These are phyloP conservation scores for Boloria selene DNA, from an alignment of 2,888 invertebrate species.

Conservation along the genomic window DNA sequence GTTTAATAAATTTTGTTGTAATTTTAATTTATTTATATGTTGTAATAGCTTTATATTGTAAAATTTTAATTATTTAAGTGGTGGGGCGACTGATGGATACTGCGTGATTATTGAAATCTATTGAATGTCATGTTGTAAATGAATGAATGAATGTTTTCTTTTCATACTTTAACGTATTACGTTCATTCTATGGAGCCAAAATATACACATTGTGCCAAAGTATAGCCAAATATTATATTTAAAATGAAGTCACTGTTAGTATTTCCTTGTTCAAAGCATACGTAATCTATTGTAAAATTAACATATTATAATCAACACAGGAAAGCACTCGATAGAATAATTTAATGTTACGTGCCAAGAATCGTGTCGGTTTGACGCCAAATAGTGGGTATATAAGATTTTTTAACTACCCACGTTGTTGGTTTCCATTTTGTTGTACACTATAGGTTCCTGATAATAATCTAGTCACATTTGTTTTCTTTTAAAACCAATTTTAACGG, in stretches of 20 bases:
- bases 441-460: conserved; percentile 10
- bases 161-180: not conserved
- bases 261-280: conserved; percentile 36
- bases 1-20: conserved; percentile 12
- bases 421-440: conserved; percentile 16
- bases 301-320: conserved; percentile 31
- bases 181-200: conserved; percentile 8
- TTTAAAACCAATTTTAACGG: not conserved
- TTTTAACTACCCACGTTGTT: conserved; percentile 7
- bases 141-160: conserved; percentile 15
- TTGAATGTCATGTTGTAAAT: conserved; percentile 9
- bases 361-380: conserved; percentile 9
- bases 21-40: conserved; percentile 16
- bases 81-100: conserved; percentile 11
- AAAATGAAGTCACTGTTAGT: conserved; percentile 39
- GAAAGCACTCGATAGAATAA: conserved; percentile 30
- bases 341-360: conserved; percentile 23
- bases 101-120: not conserved
- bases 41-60: conserved; percentile 18
- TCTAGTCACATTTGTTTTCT: conserved; percentile 11
- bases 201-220: conserved; percentile 5
- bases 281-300: conserved; percentile 36
- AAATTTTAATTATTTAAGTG: conserved; percentile 12
- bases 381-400: not conserved
- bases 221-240: not conserved